These are phyloP conservation scores for Brevimyrus niger DNA, from an alignment of 2,113 vertebrate genomes.

Conservation along the genomic window DNA sequence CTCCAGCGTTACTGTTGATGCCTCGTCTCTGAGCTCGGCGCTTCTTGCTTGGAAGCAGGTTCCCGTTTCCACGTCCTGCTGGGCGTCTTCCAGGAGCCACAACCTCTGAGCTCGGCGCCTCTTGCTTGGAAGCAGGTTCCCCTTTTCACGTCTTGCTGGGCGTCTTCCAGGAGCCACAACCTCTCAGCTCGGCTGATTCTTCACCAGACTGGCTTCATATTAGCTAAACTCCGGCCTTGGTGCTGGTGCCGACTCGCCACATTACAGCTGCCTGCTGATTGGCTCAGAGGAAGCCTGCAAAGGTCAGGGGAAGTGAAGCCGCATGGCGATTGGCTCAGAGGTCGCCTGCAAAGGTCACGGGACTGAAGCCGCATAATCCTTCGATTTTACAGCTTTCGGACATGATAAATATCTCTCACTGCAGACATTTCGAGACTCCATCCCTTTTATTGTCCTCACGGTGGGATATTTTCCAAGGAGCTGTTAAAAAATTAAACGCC, in stretches of 20 bases:
- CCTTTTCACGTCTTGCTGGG: not conserved
- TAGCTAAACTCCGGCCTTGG: slow-evolving; percentile 1
- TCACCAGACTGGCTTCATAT: too few relatives aligned
- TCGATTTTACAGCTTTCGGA: not conserved
- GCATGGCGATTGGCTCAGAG: not conserved
- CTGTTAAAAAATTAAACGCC: not conserved
- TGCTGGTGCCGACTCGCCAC: not conserved
- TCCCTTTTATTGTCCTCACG: not conserved
- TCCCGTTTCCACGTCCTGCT: not conserved
- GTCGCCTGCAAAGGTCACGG: not conserved
- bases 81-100: not conserved
- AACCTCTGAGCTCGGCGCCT: not conserved
- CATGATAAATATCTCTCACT: not conserved
- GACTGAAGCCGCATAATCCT: not conserved
- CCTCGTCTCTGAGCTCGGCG: not conserved
- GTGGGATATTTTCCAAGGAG: not conserved
- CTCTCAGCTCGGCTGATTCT: not conserved
- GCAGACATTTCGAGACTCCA: not conserved
- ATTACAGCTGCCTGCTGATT: not conserved
- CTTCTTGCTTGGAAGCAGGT: not conserved
- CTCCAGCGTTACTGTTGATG: not conserved
- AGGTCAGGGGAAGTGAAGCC: not conserved
- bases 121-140: not conserved
- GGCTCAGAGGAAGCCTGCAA: not conserved
- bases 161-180: not conserved